Evolutionary conservation across 2,888 invertebrate genomes (phyloP).

Genomic region (Sinelater perroti): DNA sequence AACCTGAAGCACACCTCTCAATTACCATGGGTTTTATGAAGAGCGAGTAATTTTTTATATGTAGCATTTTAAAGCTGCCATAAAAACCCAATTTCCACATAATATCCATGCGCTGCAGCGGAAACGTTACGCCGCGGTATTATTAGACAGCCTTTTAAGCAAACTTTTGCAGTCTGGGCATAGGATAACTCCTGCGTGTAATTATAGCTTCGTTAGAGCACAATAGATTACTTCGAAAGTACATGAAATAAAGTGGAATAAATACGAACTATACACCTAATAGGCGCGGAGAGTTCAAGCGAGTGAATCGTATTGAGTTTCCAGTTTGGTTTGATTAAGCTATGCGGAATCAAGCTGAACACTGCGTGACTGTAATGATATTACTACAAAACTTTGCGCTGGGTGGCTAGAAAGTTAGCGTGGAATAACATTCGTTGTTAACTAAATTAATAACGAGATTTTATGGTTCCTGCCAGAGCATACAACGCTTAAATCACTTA

Average conservation of each 20-base stretch:
- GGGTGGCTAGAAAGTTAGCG: slow-evolving; percentile 39
- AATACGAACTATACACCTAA: slow-evolving; percentile 22
- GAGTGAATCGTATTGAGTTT: slow-evolving; percentile 31
- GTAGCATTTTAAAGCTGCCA: slow-evolving; percentile 10
- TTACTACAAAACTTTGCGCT: slow-evolving; percentile 38
- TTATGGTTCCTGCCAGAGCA: slow-evolving; percentile 25
- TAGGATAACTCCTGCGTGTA: too few relatives aligned
- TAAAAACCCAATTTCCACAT: slow-evolving; percentile 12
- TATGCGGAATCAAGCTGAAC: slow-evolving; percentile 41
- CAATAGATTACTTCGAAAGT: too few relatives aligned
- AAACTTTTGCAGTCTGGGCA: too few relatives aligned
- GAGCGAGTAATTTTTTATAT: slow-evolving; percentile 21
- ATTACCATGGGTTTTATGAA: slow-evolving; percentile 20
- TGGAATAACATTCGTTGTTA: slow-evolving; percentile 36
- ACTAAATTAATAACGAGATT: slow-evolving; percentile 37
- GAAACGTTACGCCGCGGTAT: slow-evolving; percentile 1
- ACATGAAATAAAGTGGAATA: neutral
- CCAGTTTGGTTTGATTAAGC: slow-evolving; percentile 40
- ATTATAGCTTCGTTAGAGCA: too few relatives aligned
- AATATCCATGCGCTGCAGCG: slow-evolving; percentile 1
- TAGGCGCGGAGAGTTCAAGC: slow-evolving; percentile 12
- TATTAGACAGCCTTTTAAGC: neutral
- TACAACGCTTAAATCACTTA: slow-evolving; percentile 31
- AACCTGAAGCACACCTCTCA: slow-evolving; percentile 13
- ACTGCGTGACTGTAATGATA: slow-evolving; percentile 40